These are phyloP conservation scores for Agapornis roseicollis DNA, from an alignment of 2,113 vertebrate genomes.

Conservation along the genomic window DNA sequence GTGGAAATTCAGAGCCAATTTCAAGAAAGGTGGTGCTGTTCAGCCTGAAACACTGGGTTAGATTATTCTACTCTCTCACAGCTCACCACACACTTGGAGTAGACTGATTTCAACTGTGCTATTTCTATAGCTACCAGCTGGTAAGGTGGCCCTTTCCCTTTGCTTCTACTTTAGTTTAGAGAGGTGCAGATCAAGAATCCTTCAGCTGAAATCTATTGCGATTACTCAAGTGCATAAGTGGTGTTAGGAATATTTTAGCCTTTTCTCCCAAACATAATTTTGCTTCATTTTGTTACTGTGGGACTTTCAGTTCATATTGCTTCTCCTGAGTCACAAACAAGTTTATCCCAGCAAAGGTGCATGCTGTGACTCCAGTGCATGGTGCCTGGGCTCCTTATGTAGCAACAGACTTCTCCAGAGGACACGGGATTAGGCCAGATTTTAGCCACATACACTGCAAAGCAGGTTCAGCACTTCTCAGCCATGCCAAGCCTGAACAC, in stretches of 20 bases:
- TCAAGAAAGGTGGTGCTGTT: neutral
- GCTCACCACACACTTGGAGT: neutral
- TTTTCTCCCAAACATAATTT: neutral
- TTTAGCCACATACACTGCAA: neutral
- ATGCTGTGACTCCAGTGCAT: accelerated
- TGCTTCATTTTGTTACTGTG: neutral
- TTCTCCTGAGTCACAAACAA: neutral
- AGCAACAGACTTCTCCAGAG: accelerated
- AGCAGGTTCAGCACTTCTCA: neutral
- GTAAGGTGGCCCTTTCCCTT: neutral
- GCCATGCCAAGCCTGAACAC: neutral
- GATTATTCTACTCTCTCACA: neutral
- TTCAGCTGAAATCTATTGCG: neutral
- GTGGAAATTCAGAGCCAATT: neutral
- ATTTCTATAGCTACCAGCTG: neutral
- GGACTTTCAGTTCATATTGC: neutral
- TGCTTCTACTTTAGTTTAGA: neutral
- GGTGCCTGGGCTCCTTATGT: neutral
- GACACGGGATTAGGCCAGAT: neutral
- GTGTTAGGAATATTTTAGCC: neutral
- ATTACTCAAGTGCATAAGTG: neutral
- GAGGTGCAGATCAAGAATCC: neutral
- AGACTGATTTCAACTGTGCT: neutral
- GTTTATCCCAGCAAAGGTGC: neutral
- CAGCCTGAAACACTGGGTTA: neutral